A percentile compares a stretch with the other conserved stretches of the same genome.
Evolutionary conservation across 2,113 vertebrate species (phyloP).

Genomic region (Hippolais icterina): DNA sequence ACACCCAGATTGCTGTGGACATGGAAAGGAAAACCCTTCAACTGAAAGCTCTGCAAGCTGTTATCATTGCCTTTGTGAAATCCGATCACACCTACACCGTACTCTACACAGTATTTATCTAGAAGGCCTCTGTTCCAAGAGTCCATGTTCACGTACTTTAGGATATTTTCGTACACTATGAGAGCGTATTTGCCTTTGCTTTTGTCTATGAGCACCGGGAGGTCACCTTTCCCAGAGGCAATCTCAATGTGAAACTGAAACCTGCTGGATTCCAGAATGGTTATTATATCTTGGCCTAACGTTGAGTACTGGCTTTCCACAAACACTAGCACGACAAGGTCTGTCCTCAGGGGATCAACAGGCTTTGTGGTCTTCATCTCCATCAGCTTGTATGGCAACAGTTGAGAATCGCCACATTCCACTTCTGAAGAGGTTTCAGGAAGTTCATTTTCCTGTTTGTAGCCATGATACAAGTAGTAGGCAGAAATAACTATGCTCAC

Average conservation of each 20-base stretch:
- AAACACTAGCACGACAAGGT: constrained; percentile 79
- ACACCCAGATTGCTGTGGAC: constrained; percentile 73
- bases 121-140: constrained; percentile 80
- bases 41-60: constrained; percentile 66
- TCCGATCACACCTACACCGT: constrained; percentile 78
- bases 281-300: constrained; percentile 81
- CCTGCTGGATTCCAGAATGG: constrained; percentile 77
- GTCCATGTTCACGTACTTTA: constrained; percentile 81
- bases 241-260: constrained; percentile 81
- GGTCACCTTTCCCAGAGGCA: constrained; percentile 79
- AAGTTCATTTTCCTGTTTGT: constrained; percentile 78
- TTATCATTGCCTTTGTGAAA: constrained; percentile 77
- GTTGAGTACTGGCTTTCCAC: constrained; percentile 83
- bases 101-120: constrained; percentile 81
- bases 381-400: constrained; percentile 50
- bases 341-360: constrained; percentile 62
- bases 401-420: constrained; percentile 74
- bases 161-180: constrained; percentile 81
- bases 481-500: constrained; percentile 82
- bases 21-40: constrained; percentile 75
- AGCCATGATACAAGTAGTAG: constrained; percentile 80
- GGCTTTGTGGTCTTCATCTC: constrained; percentile 64
- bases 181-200: constrained; percentile 77
- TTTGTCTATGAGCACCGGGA: constrained; percentile 78
- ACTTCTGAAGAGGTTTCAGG: constrained; percentile 70